Conservation (phyloP, 2,888 invertebrate genomes). For the Lasioglossum marginatum region DNA sequence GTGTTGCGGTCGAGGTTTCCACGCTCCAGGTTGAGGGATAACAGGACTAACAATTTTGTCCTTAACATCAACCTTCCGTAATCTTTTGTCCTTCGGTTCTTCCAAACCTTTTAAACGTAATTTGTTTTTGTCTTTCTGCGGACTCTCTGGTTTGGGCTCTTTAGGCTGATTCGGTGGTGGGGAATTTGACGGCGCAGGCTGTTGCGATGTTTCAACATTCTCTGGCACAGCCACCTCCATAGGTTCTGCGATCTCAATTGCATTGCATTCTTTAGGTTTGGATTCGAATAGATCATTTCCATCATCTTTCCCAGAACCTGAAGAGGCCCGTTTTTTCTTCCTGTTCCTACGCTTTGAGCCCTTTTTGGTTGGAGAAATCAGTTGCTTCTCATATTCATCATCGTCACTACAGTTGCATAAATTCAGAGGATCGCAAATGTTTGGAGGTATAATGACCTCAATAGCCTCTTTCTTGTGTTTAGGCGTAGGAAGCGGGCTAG, state of each 20-base stretch:
- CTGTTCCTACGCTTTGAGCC: slow-evolving; percentile 88
- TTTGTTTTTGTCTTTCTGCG: slow-evolving; percentile 78
- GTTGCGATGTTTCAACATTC: slow-evolving; percentile 33
- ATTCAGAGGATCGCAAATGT: slow-evolving; percentile 96
- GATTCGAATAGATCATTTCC: slow-evolving; percentile 85
- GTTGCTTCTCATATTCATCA: slow-evolving; percentile 92
- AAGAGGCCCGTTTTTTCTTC: slow-evolving; percentile 87
- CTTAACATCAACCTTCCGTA: slow-evolving; percentile 89
- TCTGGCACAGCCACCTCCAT: slow-evolving; percentile 36
- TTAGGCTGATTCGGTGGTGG: slow-evolving; percentile 56
- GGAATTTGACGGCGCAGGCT: slow-evolving; percentile 24
- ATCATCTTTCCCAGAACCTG: slow-evolving; percentile 85
- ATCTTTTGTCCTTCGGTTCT: slow-evolving; percentile 80
- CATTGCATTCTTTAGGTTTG: slow-evolving; percentile 76
- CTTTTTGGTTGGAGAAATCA: slow-evolving; percentile 90
- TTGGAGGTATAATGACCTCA: slow-evolving; percentile 96
- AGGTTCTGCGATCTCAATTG: slow-evolving; percentile 40
- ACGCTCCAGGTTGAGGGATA: slow-evolving; percentile 94
- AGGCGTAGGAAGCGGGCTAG: slow-evolving; percentile 95
- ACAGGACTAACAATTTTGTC: slow-evolving; percentile 97
- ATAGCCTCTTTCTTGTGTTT: slow-evolving; percentile 92
- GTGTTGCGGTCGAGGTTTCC: slow-evolving; percentile 87
- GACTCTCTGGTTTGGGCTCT: slow-evolving; percentile 71
- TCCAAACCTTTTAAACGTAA: slow-evolving; percentile 80
- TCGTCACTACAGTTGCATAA: slow-evolving; percentile 90